Conservation (phyloP, 2,797 vertebrate species). For the Limnodromus scolopaceus region DNA sequence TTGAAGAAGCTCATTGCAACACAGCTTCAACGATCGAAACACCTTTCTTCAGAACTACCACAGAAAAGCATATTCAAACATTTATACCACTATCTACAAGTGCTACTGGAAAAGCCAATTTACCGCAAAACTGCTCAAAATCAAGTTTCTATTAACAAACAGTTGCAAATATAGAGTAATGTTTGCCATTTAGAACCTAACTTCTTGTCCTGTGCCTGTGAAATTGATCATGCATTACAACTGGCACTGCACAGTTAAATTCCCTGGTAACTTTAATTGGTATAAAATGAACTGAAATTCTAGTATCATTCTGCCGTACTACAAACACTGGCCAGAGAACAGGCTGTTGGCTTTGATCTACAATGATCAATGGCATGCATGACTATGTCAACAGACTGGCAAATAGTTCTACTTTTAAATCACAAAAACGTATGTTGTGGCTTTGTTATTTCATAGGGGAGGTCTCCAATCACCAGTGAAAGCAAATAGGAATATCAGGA, state of each 20-base stretch:
- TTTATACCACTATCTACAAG: background rate
- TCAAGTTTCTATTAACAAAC: background rate
- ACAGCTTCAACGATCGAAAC: background rate
- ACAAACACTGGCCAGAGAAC: background rate
- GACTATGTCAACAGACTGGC: background rate
- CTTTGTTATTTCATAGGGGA: background rate
- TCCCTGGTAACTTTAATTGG: background rate
- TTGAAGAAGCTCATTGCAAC: background rate
- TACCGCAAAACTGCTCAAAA: background rate
- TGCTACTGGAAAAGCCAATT: background rate
- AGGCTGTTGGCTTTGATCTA: background rate
- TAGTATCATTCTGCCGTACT: background rate
- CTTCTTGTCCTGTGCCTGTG: background rate
- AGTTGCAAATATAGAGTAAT: background rate
- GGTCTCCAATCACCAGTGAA: background rate
- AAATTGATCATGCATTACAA: background rate
- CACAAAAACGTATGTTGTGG: background rate
- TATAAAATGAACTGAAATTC: background rate
- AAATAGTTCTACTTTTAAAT: background rate
- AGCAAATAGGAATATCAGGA: fast-evolving
- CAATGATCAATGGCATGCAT: background rate
- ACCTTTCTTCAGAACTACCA: background rate
- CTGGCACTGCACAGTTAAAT: background rate
- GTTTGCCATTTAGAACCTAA: background rate
- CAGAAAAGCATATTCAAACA: background rate